Evolutionary conservation across 2,113 vertebrate species (phyloP), one percentile per base, ranked within the genome.

Genomic region (Tragulus kanchil): DNA sequence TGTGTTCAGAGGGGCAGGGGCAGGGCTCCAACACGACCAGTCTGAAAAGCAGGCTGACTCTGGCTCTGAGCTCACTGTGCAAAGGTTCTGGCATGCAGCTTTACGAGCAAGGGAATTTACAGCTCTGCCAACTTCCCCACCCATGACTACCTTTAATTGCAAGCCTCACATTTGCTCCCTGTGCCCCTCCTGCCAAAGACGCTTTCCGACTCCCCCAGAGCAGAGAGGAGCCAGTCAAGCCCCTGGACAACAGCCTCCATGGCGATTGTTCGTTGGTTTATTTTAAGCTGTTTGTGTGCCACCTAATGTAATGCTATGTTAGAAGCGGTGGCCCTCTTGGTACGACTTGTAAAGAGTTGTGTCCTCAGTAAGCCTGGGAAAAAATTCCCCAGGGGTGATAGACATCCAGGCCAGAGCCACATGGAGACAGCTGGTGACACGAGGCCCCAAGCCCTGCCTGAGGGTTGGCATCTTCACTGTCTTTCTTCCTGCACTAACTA

Each of bases 401-500:
- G 61, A 64, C 65, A 61, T 16, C 78, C 45, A 54, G 67, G 87
- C n/a, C 25, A 42, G 85, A 75, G 52, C 45, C 45, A 61, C 0
- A 16, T 13, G 54, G 92, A 71, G 23, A 67, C 0, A 42, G 77
- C 62, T 36, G 31, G 69, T 1, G 17, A 85, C 45, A 0, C 0
- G 4, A 50, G 79, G 48, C 26, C 48, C 26, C 8, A n/a, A 31
- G 45, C 45, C 28, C 61, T 8, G n/a, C 65, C 61, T 42, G 26
- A 84, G 0, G 42, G 85, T 31, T 56, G 36, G 73, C 6, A 7
- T 36, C 48, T 2, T 54, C 2, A 4, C 5, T 0, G 1, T 4
- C 15, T 7, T 52, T 31, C 50, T 88, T 73, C 61, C 9, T 14
- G n/a, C 6, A n/a, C 21, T 52, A n/a, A 79, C 31, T 82, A 16